These are phyloP conservation scores for Porites cylindrica DNA, from an alignment of 92 coral and sea anemone species.

Conservation along the genomic window DNA sequence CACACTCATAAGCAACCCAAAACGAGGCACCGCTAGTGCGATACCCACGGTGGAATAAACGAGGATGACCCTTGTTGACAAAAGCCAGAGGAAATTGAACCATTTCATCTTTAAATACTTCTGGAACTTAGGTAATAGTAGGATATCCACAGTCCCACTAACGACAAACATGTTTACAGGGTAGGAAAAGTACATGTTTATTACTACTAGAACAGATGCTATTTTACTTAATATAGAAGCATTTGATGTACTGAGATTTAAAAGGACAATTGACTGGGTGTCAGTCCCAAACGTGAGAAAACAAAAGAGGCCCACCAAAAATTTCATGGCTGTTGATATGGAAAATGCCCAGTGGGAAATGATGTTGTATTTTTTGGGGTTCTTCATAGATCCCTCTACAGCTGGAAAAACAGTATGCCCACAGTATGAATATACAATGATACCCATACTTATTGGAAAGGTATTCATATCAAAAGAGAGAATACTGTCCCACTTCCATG, in stretches of 20 bases:
- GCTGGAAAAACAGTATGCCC: slow-evolving; percentile 90
- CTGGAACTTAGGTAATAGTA: slow-evolving; percentile 74
- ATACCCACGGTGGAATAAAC: slow-evolving; percentile 72
- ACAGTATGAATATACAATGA: slow-evolving; percentile 75
- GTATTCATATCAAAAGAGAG: slow-evolving; percentile 60
- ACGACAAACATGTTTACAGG: slow-evolving; percentile 91
- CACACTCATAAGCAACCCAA: slow-evolving; percentile 82
- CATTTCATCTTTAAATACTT: slow-evolving; percentile 57
- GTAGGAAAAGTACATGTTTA: slow-evolving; percentile 80
- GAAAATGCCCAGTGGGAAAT: slow-evolving; percentile 73
- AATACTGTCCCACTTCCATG: slow-evolving; percentile 69
- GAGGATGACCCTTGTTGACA: slow-evolving; percentile 57
- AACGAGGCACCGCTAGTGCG: slow-evolving; percentile 84
- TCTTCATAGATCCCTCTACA: slow-evolving; percentile 86
- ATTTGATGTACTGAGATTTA: slow-evolving; percentile 67
- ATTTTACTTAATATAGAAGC: slow-evolving; percentile 68
- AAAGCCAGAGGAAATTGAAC: slow-evolving; percentile 65
- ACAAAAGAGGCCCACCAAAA: slow-evolving; percentile 75
- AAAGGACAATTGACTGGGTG: slow-evolving; percentile 68
- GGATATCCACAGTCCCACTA: slow-evolving; percentile 72
- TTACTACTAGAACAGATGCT: slow-evolving; percentile 58
- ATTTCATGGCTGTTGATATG: slow-evolving; percentile 62
- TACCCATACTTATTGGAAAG: slow-evolving; percentile 81
- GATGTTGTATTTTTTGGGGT: slow-evolving; percentile 79
- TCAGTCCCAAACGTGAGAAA: slow-evolving; percentile 66